Percentiles rank a stretch among this genome's conserved stretches.
Evolutionary conservation across 2,888 invertebrate genomes (phyloP).

Genomic region (Dendrolimus houi): DNA sequence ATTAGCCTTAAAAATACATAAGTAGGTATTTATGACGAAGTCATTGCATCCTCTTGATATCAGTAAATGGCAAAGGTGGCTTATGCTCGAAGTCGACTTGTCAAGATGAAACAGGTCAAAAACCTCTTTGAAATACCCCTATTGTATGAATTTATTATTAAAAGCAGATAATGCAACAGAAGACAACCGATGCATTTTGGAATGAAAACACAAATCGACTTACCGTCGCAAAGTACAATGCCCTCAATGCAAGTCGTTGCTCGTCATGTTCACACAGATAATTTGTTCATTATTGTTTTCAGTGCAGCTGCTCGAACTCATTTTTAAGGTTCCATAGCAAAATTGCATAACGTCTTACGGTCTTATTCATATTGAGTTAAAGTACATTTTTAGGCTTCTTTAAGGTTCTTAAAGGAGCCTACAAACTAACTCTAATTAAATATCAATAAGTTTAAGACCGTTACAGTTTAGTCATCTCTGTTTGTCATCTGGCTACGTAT

Average conservation of each 20-base stretch:
- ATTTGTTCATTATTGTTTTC: conserved; percentile 32
- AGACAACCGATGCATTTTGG: conserved; percentile 40
- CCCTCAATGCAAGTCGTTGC: conserved; percentile 34
- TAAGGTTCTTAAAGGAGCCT: no score
- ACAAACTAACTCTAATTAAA: no score
- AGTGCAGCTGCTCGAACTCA: conserved; percentile 20
- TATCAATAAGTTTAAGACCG: no score
- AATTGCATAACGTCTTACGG: no score
- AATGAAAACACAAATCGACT: conserved; percentile 40
- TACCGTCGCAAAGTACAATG: conserved; percentile 43
- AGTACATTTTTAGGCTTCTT: no score
- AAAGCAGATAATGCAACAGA: conserved; percentile 28
- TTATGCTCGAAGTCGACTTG: conserved; percentile 8
- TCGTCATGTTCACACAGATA: conserved; percentile 28
- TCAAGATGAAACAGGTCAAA: conserved; percentile 18
- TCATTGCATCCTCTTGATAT: conserved; percentile 5
- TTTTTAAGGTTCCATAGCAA: conserved; percentile 7
- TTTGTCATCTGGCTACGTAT: no score
- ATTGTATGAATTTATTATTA: conserved; percentile 30
- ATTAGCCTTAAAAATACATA: conserved; percentile 2
- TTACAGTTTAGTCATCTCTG: no score
- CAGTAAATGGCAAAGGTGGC: conserved; percentile 4
- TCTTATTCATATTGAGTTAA: no score
- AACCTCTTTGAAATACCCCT: conserved; percentile 29
- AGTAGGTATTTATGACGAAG: conserved; percentile 1